These are phyloP conservation scores for Drosophila anceps DNA, from an alignment of 2,888 invertebrate genomes.

Conservation along the genomic window DNA sequence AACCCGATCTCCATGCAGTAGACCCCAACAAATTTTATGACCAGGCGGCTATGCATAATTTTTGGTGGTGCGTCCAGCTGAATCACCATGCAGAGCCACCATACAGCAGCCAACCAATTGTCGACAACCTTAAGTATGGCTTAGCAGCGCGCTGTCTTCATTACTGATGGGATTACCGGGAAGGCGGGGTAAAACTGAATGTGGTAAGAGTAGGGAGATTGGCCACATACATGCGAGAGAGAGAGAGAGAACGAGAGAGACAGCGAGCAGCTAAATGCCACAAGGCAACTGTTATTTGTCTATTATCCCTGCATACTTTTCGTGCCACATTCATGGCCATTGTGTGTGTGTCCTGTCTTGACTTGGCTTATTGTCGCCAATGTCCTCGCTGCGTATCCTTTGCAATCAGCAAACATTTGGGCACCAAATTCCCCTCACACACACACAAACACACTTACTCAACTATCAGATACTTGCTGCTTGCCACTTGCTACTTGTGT, in stretches of 20 bases:
- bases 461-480: slow-evolving; percentile 69
- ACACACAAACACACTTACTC: slow-evolving; percentile 46
- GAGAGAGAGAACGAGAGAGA: neutral
- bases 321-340: slow-evolving; percentile 35
- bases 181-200: slow-evolving; percentile 1
- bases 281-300: slow-evolving; percentile 81
- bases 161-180: slow-evolving; percentile 64
- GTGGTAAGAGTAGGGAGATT: neutral
- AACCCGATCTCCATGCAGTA: slow-evolving; percentile 54
- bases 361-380: slow-evolving; percentile 77
- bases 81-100: slow-evolving; percentile 5
- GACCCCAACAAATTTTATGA: slow-evolving; percentile 53
- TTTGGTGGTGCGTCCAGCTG: slow-evolving; percentile 31
- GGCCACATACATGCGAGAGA: slow-evolving; percentile 22
- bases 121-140: slow-evolving; percentile 82
- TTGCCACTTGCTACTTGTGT: slow-evolving; percentile 13
- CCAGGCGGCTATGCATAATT: slow-evolving; percentile 65
- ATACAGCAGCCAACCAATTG: slow-evolving; percentile 59
- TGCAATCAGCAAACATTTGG: slow-evolving; percentile 81
- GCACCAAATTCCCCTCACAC: slow-evolving; percentile 72
- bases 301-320: slow-evolving; percentile 75
- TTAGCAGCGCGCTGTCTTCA: slow-evolving; percentile 77
- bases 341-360: slow-evolving; percentile 33
- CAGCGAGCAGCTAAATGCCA: slow-evolving; percentile 70
- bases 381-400: slow-evolving; percentile 73